These are phyloP conservation scores for Thymallus thymallus DNA, from an alignment of 2,113 vertebrate species.

Conservation along the genomic window DNA sequence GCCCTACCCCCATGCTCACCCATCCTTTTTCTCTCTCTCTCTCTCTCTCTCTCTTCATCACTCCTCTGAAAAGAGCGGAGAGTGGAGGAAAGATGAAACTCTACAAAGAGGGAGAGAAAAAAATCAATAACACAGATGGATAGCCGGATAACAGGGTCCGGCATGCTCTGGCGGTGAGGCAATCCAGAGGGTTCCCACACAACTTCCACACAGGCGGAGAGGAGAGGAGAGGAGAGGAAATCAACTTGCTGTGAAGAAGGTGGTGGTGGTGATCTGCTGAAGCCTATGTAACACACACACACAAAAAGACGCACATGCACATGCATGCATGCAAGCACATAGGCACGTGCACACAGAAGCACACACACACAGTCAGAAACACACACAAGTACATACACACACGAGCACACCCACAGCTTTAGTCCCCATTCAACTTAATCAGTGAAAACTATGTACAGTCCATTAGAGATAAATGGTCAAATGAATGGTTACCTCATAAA, in stretches of 20 bases:
- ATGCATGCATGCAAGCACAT: slow-evolving; percentile 31
- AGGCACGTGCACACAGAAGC: slow-evolving; percentile 1
- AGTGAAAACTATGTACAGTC: slow-evolving; percentile 12
- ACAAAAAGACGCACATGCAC: slow-evolving; percentile 47
- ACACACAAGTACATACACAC: background rate
- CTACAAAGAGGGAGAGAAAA: slow-evolving; percentile 58
- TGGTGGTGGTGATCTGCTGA: slow-evolving; percentile 67
- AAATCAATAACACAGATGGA: slow-evolving; percentile 82
- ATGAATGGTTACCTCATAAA: slow-evolving; percentile 17
- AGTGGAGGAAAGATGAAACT: slow-evolving; percentile 78
- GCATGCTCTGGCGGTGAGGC: slow-evolving; percentile 75
- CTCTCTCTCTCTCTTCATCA: slow-evolving; percentile 22
- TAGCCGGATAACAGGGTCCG: slow-evolving; percentile 78
- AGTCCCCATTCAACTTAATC: background rate
- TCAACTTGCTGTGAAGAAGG: slow-evolving; percentile 63
- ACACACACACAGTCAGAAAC: background rate
- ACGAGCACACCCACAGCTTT: background rate
- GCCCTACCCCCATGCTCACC: slow-evolving; percentile 50
- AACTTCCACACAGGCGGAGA: slow-evolving; percentile 74
- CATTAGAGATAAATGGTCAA: slow-evolving; percentile 17
- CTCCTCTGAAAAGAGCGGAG: slow-evolving; percentile 59
- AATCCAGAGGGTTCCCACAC: slow-evolving; percentile 79
- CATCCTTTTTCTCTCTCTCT: slow-evolving; percentile 43
- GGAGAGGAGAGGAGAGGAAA: slow-evolving; percentile 46
- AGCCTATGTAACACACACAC: slow-evolving; percentile 48